Evolutionary conservation across 1,140 invertebrate genomes (phyloP), one percentile per base, ranked within the genome.

Genomic region (Venustaconcha ellipsiformis): DNA sequence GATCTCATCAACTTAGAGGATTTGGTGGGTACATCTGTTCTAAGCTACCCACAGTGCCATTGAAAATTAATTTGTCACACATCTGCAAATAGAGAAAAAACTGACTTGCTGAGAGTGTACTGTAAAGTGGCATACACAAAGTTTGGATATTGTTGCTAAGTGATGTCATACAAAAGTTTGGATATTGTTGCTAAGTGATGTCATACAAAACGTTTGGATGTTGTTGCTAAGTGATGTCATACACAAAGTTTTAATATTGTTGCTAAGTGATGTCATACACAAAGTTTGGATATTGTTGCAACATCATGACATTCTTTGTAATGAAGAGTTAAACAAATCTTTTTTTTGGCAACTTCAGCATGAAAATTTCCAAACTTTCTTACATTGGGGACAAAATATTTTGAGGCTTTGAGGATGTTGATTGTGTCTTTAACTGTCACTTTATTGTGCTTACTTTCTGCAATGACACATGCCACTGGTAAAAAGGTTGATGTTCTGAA

Each of bases 1-100:
- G 80, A 88, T 75, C 82, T 92, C 12, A 81, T 76, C 56, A 84
- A 82, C 73, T 80, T 92, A 14, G 88, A 91, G 77, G 85, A 89
- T 67, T 81, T 92, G 82, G 91, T 92, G 85, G 84, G 84, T 74
- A 63, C 67, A 58, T 57, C 17, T 73, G 2, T 48, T 60, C 30
- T 6, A 57, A 57, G 30, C 20, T 69, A n/a, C 57, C 57, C 57
- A 62, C 48, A 30, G 1, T 74, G 20, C 56, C 58, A 56, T 17
- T 13, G 20, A 23, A 69, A 69, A 23, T 69, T 37, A 2, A 30
- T 58, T 30, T 58, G 37, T 17, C 18, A 8, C 55, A 58, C 18
- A 58, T 56, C 23, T 12, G n/a, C 15, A 59, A 56, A 15, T 69
- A 59, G 2, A 58, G 59, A 15, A 58, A 6, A 48, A 48, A 2